Percentiles rank a stretch among this genome's conserved stretches.
Conservation (phyloP, 2,888 invertebrate species). For the Agrochola macilenta region DNA sequence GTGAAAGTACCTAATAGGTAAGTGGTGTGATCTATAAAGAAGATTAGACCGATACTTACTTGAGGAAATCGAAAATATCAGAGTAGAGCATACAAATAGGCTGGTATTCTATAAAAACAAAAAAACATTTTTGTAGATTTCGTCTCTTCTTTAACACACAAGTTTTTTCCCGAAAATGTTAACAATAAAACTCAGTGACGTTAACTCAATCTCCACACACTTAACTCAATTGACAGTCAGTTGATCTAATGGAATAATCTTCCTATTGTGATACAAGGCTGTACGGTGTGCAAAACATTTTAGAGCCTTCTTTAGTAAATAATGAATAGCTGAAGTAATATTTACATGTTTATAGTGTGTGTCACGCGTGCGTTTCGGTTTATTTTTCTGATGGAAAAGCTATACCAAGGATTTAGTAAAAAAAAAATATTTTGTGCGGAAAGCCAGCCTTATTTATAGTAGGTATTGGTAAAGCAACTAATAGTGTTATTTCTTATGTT, state of each 20-base stretch:
- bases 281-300: conserved; percentile 31
- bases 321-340: conserved; percentile 40
- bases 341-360: conserved; percentile 26
- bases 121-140: neutral
- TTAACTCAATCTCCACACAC: conserved; percentile 42
- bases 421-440: neutral
- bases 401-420: neutral
- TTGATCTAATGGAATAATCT: conserved; percentile 60
- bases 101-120: neutral
- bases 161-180: conserved; percentile 25
- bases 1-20: neutral
- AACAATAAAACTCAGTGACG: conserved; percentile 22
- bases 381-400: conserved; percentile 10
- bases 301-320: conserved; percentile 25
- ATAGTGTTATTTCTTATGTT: conserved; percentile 7
- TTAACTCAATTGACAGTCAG: conserved; percentile 56
- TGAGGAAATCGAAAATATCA: neutral
- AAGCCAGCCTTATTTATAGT: neutral
- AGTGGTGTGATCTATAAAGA: neutral
- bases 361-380: neutral
- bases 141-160: too few species aligned
- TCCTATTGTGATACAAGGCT: conserved; percentile 54
- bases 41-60: neutral
- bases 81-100: neutral
- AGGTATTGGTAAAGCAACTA: neutral